Conservation (phyloP, 2,113 vertebrate species). For the Periophthalmodon schlosseri region DNA sequence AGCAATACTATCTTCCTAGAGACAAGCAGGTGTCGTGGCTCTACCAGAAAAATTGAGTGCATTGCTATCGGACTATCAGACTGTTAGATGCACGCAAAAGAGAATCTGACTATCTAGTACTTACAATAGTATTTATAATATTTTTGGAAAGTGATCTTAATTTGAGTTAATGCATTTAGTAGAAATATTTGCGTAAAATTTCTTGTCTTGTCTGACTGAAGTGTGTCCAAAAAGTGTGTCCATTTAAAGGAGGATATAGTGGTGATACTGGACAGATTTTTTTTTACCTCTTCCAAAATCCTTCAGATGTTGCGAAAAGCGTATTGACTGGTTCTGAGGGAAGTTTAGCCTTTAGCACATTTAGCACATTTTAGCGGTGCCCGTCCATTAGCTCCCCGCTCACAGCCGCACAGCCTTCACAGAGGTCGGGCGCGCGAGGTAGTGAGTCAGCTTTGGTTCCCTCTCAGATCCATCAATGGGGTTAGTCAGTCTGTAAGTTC, state of each 20-base stretch:
- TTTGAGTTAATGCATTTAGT: neutral
- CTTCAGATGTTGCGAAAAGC: neutral
- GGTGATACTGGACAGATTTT: neutral
- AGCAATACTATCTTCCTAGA: too few relatives aligned
- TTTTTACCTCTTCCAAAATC: neutral
- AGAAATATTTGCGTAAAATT: neutral
- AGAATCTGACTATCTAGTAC: too few relatives aligned
- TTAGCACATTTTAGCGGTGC: neutral
- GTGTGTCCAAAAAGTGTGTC: too few relatives aligned
- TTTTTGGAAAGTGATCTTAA: neutral
- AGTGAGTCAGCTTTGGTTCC: conserved; percentile 18
- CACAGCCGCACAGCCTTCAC: conserved; percentile 1
- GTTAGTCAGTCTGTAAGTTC: conserved; percentile 31
- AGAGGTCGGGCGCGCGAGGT: neutral
- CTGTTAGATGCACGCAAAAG: too few relatives aligned
- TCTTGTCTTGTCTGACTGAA: neutral
- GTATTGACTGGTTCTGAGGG: neutral
- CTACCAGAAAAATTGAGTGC: too few relatives aligned
- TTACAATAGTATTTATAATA: neutral
- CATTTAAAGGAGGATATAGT: neutral
- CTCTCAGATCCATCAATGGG: conserved; percentile 25
- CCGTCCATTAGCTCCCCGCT: neutral
- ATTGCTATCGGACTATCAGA: too few relatives aligned
- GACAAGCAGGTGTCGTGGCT: too few relatives aligned
- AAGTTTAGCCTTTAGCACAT: neutral